These are phyloP conservation scores for Oreochromis spilurus DNA, from an alignment of 2,113 vertebrate species.

Conservation along the genomic window DNA sequence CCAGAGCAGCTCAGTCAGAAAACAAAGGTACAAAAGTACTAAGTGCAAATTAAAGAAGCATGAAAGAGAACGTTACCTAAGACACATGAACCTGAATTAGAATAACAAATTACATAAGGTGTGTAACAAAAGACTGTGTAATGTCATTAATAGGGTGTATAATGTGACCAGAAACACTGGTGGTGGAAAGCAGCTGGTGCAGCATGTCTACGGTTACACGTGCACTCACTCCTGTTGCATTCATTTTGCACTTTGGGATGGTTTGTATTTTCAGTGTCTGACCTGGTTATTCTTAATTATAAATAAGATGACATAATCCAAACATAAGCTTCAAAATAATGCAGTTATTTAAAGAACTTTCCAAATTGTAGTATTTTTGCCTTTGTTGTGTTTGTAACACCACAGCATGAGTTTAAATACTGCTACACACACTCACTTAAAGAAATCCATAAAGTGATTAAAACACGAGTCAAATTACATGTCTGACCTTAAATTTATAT, in stretches of 20 bases:
- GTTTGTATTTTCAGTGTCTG: background rate
- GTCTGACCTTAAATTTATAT: slow-evolving; percentile 40
- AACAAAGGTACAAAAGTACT: background rate
- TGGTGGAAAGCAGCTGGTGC: background rate
- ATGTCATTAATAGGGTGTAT: background rate
- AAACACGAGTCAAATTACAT: slow-evolving; percentile 23
- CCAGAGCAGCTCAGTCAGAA: background rate
- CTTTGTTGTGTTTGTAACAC: background rate
- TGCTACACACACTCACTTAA: background rate
- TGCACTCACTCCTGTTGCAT: background rate
- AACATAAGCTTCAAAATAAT: background rate
- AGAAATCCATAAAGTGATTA: slow-evolving; percentile 15
- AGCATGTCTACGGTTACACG: background rate
- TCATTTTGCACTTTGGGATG: background rate
- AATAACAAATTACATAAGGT: background rate
- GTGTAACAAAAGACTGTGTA: background rate
- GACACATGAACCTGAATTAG: background rate
- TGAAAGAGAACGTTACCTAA: background rate
- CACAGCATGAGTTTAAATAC: background rate
- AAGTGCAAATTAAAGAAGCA: background rate
- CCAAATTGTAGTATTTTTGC: background rate
- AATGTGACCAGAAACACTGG: background rate
- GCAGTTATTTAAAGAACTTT: background rate
- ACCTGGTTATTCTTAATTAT: background rate
- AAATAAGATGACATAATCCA: background rate